A percentile compares a stretch with the other conserved stretches of the same genome.
These are phyloP conservation scores for Drosophila oshimai DNA, from an alignment of 1,140 invertebrate genomes.

Conservation along the genomic window DNA sequence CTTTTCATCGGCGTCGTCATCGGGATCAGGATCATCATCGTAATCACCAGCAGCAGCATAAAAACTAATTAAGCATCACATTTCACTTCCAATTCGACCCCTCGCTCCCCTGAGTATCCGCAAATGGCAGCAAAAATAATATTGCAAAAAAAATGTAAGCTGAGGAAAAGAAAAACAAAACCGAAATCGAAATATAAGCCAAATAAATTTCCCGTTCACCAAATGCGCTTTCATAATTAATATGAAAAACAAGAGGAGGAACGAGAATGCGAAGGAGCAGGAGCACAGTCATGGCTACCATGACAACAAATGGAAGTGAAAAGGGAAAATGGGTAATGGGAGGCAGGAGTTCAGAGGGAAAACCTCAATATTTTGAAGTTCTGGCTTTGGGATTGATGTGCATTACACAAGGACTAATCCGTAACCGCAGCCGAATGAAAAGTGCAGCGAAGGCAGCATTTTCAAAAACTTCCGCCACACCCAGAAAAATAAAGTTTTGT, in stretches of 20 bases:
- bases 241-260: constrained; percentile 50
- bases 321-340: constrained; percentile 23
- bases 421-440: constrained; percentile 51
- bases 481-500: too few species aligned
- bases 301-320: constrained; percentile 40
- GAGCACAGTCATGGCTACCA: constrained; percentile 7
- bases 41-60: constrained; percentile 26
- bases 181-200: constrained; percentile 74
- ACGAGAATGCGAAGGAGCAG: neutral
- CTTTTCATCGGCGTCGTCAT: constrained; percentile 20
- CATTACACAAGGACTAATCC: constrained; percentile 68
- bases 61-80: constrained; percentile 80
- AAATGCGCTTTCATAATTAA: constrained; percentile 80
- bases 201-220: constrained; percentile 73
- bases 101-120: constrained; percentile 41
- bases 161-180: constrained; percentile 19
- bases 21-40: constrained; percentile 37
- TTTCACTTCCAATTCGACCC: constrained; percentile 68
- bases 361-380: constrained; percentile 35
- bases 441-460: constrained; percentile 51
- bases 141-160: constrained; percentile 5
- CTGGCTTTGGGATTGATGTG: constrained; percentile 57
- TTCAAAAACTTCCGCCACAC: constrained; percentile 5
- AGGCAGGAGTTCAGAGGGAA: neutral
- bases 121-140: constrained; percentile 29